A percentile compares a stretch with the other conserved stretches of the same genome.
phyloP scores from a whole-genome alignment of 2,888 invertebrate species.

The Phortica okadai region DNA sequence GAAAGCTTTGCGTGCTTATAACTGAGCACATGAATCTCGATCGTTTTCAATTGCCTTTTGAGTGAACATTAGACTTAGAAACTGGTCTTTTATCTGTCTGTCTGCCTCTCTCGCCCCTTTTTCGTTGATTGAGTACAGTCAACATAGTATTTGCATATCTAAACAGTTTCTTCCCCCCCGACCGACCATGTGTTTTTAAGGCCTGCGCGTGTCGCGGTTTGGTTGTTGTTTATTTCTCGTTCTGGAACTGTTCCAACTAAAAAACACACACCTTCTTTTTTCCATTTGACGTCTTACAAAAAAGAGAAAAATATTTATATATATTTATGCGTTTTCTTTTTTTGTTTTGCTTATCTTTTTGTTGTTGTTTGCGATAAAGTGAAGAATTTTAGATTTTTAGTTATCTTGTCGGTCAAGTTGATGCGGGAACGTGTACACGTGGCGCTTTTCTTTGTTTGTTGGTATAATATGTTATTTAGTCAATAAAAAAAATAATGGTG shows the following conservation, averaged over 20 bases:
- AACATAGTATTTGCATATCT: constrained; percentile 35
- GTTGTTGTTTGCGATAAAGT: neutral
- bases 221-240: neutral
- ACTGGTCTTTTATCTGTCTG: neutral
- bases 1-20: constrained; percentile 2
- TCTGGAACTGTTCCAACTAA: constrained; percentile 15
- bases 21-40: constrained; percentile 21
- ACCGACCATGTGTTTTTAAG: constrained; percentile 29
- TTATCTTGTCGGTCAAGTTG: neutral
- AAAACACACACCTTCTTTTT: constrained; percentile 22
- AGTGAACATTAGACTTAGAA: constrained; percentile 15
- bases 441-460: neutral
- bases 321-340: neutral
- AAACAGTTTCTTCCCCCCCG: neutral
- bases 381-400: neutral
- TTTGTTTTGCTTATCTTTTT: neutral
- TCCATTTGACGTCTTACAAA: neutral
- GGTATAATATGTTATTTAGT: neutral
- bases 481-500: no score
- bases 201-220: constrained; percentile 34
- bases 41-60: neutral
- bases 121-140: neutral
- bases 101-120: constrained; percentile 2
- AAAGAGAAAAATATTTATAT: neutral
- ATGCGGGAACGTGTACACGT: neutral